Base-by-base conservation (phyloP, 2,888 invertebrate species). In the Nezara viridula region DNA sequence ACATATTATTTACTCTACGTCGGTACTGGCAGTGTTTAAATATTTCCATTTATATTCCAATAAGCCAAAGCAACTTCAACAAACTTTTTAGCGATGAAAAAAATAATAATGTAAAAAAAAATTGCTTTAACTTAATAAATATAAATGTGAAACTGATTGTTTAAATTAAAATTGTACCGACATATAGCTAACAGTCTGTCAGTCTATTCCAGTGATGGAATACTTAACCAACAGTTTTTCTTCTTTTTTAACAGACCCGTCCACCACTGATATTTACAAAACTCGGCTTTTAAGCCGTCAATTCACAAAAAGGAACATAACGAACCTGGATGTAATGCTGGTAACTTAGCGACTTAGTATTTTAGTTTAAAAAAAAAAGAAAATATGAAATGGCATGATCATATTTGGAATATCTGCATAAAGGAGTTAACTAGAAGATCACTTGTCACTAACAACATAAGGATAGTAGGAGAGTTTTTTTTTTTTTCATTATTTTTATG, bases 311-410 rank as follows among this genome's bases (percentile, higher is more conserved):
- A 89, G 89, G 89, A 89, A 89, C 89, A 89, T 89, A 86, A 32
- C 14, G 86, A 86, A 89, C 89, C 89, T 89, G 89, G 66, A 86
- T 85, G 85, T 55, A 89, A 86, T 40, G 47, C 37, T 89, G 89
- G 89, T 89, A 89, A 89, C 89, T 89, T 89, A 47, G 52, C 85
- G 86, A 89, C 89, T 89, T 60, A 89, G 88, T 88, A 81, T n/a
- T 87, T 60, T 87, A 32, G 66, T 85, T 37, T 89, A 89, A 85
- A 52, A 52, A 52, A 55, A 88, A 88, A 85, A 85, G 24, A 49
- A 44, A 24, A 55, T 73, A 88, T 73, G 37, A 88, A 86, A 89
- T 89, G 89, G 89, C 89, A 89, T 89, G 86, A 49, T 89, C 44
- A 47, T 49, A 49, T 88, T 88, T 88, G 77, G 88, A 37, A 85